Conservation (phyloP, 2,797 vertebrate genomes). For the Sebastes vulpes region DNA sequence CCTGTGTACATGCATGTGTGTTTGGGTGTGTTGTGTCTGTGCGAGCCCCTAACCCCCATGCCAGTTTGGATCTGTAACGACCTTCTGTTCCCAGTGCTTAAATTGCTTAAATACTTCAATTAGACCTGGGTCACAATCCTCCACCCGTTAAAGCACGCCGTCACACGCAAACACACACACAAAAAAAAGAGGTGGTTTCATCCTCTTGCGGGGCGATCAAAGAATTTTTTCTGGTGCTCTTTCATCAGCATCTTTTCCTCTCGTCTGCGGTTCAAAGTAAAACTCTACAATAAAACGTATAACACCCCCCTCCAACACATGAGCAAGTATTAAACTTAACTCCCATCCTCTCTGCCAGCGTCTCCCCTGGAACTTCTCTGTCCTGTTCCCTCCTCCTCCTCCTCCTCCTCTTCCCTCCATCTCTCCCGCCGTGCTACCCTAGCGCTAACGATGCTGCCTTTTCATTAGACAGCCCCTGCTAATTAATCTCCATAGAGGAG, state of each 20-base stretch:
- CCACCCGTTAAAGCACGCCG: slow-evolving; percentile 82
- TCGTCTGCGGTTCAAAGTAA: slow-evolving; percentile 26
- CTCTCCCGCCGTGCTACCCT: slow-evolving; percentile 75
- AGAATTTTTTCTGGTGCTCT: neutral
- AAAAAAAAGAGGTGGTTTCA: slow-evolving; percentile 25
- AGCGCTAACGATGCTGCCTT: slow-evolving; percentile 83
- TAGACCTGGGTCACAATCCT: slow-evolving; percentile 86
- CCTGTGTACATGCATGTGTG: slow-evolving; percentile 65
- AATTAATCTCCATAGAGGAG: slow-evolving; percentile 89
- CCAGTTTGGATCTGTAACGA: slow-evolving; percentile 85
- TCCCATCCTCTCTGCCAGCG: slow-evolving; percentile 52
- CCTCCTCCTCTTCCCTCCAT: slow-evolving; percentile 22
- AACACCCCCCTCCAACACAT: slow-evolving; percentile 24
- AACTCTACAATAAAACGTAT: slow-evolving; percentile 20
- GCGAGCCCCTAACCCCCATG: slow-evolving; percentile 74
- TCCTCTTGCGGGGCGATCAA: slow-evolving; percentile 3
- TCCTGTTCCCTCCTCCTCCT: slow-evolving; percentile 39
- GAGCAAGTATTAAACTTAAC: slow-evolving; percentile 63
- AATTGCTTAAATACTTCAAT: slow-evolving; percentile 86
- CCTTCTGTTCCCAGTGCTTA: slow-evolving; percentile 86
- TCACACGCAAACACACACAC: slow-evolving; percentile 44
- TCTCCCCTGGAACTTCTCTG: slow-evolving; percentile 74
- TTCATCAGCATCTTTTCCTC: slow-evolving; percentile 8
- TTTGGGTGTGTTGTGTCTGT: slow-evolving; percentile 63
- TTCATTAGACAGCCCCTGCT: slow-evolving; percentile 87